phyloP scores from a whole-genome alignment of 2,113 vertebrate species.

The Cynoglossus semilaevis region DNA sequence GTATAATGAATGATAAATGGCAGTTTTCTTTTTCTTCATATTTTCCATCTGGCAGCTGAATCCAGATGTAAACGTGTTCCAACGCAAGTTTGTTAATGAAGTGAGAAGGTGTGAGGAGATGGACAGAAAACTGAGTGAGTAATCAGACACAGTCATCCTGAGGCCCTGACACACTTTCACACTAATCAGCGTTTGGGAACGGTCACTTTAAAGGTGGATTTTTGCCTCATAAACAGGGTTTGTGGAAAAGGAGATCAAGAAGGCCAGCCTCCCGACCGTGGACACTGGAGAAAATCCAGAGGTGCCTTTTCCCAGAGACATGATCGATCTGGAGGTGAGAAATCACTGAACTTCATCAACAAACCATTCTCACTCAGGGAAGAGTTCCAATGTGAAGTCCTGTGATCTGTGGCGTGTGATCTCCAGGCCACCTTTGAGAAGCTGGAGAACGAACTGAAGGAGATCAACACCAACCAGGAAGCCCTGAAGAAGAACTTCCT shows the following conservation, averaged over 20 bases:
- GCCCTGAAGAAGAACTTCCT: conserved; percentile 98
- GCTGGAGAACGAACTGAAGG: conserved; percentile 96
- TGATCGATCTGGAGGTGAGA: conserved; percentile 96
- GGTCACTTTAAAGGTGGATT: not conserved
- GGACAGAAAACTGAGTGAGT: conserved; percentile 92
- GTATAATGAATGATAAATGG: too few relatives aligned
- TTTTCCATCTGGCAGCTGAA: conserved; percentile 79
- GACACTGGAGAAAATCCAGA: conserved; percentile 97
- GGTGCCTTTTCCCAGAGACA: conserved; percentile 97
- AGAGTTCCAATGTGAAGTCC: too few relatives aligned
- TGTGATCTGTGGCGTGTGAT: not conserved
- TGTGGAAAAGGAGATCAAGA: conserved; percentile 98
- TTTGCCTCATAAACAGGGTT: conserved; percentile 80
- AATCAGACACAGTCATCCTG: not conserved
- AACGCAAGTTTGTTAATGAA: conserved; percentile 94
- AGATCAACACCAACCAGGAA: conserved; percentile 99
- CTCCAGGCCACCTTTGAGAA: conserved; percentile 94
- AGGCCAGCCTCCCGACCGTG: conserved; percentile 88
- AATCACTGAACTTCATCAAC: not conserved
- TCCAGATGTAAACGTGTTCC: conserved; percentile 95
- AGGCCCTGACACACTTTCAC: not conserved
- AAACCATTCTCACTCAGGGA: too few relatives aligned
- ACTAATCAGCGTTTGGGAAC: too few relatives aligned
- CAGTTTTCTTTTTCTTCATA: not conserved
- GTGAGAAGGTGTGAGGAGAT: conserved; percentile 93